phyloP scores from a whole-genome alignment of 1,140 invertebrate genomes.

The Phocides pigmalion region DNA sequence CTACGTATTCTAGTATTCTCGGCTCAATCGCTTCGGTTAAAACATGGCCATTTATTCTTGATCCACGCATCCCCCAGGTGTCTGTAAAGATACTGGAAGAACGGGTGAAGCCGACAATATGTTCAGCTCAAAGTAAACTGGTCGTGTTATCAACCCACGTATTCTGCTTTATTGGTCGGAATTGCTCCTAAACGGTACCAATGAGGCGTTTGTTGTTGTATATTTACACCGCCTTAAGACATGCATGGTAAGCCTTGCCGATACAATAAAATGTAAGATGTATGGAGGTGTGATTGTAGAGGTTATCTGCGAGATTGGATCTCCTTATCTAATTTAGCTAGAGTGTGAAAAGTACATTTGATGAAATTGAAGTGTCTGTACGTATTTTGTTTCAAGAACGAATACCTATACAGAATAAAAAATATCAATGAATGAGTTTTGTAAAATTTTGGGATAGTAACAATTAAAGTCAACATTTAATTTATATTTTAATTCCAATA shows the following conservation, averaged over 20 bases:
- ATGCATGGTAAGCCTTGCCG: conserved; percentile 54
- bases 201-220: conserved; percentile 72
- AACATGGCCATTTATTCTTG: conserved; percentile 45
- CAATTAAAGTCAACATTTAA: too few relatives aligned
- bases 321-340: conserved; percentile 37
- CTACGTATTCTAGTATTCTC: conserved; percentile 59
- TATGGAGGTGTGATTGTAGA: conserved; percentile 51
- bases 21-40: conserved; percentile 50
- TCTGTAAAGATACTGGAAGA: conserved; percentile 27
- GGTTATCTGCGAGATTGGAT: conserved; percentile 48
- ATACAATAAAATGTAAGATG: conserved; percentile 63
- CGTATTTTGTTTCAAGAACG: too few relatives aligned
- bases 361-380: too few relatives aligned
- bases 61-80: conserved; percentile 35
- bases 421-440: too few relatives aligned
- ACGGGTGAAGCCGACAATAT: conserved; percentile 29
- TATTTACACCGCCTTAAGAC: conserved; percentile 69
- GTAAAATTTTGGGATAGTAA: too few relatives aligned
- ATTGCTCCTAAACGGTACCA: conserved; percentile 79
- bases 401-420: too few relatives aligned
- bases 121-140: conserved; percentile 48
- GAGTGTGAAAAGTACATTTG: conserved; percentile 21
- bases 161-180: conserved; percentile 71
- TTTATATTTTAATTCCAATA: too few relatives aligned
- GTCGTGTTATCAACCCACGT: conserved; percentile 67